These are phyloP conservation scores for Tinea semifulvella DNA, from an alignment of 2,888 invertebrate species.

Conservation along the genomic window DNA sequence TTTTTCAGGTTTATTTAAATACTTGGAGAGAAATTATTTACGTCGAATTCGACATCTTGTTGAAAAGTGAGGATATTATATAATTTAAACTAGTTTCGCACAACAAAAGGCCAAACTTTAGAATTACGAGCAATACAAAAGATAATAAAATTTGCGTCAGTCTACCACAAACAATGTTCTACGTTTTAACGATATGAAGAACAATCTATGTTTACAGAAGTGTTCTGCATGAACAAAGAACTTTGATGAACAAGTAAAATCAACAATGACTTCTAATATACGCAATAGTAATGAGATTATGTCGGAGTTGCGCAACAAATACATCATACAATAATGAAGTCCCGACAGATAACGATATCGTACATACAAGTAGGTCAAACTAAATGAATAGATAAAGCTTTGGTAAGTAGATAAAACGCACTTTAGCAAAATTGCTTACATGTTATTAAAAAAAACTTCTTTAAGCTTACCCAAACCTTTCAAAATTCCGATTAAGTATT, in stretches of 20 bases:
- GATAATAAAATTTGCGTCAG: constrained; percentile 31
- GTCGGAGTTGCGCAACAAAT: constrained; percentile 47
- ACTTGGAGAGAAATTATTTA: too few relatives aligned
- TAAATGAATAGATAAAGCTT: constrained; percentile 33
- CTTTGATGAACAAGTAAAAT: constrained; percentile 41
- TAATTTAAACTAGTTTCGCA: neutral
- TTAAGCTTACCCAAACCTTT: neutral
- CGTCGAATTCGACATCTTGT: too few relatives aligned
- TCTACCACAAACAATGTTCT: constrained; percentile 32
- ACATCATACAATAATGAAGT: constrained; percentile 28
- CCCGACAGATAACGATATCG: constrained; percentile 41
- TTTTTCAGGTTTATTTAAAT: too few relatives aligned
- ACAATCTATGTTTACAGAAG: constrained; percentile 31
- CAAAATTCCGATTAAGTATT: constrained; percentile 5
- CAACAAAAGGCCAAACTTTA: neutral
- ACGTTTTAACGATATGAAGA: constrained; percentile 24
- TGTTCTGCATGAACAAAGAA: constrained; percentile 32
- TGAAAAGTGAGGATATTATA: neutral
- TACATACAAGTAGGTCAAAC: constrained; percentile 47
- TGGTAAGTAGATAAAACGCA: too few relatives aligned
- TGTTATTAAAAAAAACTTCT: too few relatives aligned
- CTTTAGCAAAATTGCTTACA: too few relatives aligned
- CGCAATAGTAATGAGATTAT: constrained; percentile 31
- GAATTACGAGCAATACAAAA: constrained; percentile 20
- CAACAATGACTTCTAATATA: constrained; percentile 28